These are phyloP conservation scores for Volucella zonaria DNA, from an alignment of 2,888 invertebrate genomes.

Conservation along the genomic window DNA sequence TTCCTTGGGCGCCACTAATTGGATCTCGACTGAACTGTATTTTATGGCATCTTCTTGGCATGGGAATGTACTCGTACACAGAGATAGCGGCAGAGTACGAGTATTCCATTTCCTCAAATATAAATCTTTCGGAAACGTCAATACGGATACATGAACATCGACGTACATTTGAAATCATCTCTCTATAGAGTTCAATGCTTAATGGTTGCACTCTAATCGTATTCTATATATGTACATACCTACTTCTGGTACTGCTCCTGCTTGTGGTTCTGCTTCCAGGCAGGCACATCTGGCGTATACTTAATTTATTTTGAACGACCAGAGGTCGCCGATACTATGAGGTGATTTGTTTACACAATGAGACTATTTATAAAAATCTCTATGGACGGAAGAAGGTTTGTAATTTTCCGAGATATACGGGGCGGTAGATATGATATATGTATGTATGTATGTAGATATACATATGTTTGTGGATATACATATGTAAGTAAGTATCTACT, in stretches of 20 bases:
- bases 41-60: constrained; percentile 3
- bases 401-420: not conserved
- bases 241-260: too few species aligned
- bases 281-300: constrained; percentile 59
- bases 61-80: not conserved
- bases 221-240: too few species aligned
- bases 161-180: constrained; percentile 38
- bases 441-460: too few species aligned
- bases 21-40: constrained; percentile 27
- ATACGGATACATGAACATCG: constrained; percentile 17
- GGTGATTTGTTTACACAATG: constrained; percentile 56
- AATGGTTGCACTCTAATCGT: too few species aligned
- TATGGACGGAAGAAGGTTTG: not conserved
- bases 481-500: not conserved
- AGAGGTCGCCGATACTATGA: constrained; percentile 2
- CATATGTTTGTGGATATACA: too few species aligned
- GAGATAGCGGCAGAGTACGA: not conserved
- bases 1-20: constrained; percentile 54
- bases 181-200: not conserved
- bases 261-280: constrained; percentile 22
- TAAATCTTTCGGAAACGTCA: constrained; percentile 33
- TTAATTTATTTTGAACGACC: constrained; percentile 19
- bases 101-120: constrained; percentile 13
- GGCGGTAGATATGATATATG: too few species aligned
- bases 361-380: constrained; percentile 60